These are phyloP conservation scores for Cydia strobilella DNA, from an alignment of 1,140 invertebrate species.

Conservation along the genomic window DNA sequence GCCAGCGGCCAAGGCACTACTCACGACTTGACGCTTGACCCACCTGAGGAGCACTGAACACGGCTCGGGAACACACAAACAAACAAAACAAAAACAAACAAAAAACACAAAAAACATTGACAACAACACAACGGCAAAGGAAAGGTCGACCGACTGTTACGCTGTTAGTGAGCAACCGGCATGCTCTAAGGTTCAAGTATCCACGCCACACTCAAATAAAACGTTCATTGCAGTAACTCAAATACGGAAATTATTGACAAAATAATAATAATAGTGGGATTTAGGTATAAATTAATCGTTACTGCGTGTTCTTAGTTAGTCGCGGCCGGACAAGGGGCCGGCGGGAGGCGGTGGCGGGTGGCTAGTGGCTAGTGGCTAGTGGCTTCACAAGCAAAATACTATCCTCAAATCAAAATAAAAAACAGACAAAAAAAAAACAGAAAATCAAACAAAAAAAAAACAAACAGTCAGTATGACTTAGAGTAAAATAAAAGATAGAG, in stretches of 20 bases:
- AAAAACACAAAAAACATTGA: constrained; percentile 66
- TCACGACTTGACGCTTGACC: constrained; percentile 65
- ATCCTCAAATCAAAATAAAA: constrained; percentile 63
- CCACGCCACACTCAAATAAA: constrained; percentile 78
- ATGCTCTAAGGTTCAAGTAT: constrained; percentile 68
- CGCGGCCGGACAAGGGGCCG: constrained; percentile 22
- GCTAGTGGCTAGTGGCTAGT: constrained; percentile 6
- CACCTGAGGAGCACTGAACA: constrained; percentile 56
- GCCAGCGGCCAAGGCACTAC: constrained; percentile 68
- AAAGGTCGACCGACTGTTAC: constrained; percentile 60
- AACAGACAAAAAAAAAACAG: constrained; percentile 64
- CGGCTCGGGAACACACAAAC: constrained; percentile 55
- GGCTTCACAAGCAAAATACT: constrained; percentile 75
- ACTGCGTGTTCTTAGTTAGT: constrained; percentile 72
- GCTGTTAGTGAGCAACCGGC: constrained; percentile 68
- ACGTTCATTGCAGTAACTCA: constrained; percentile 71
- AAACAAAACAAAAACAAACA: constrained; percentile 55
- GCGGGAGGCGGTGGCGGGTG: constrained; percentile 8
- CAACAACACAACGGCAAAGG: constrained; percentile 75
- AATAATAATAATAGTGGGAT: constrained; percentile 54
- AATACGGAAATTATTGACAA: constrained; percentile 64
- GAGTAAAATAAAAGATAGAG: constrained; percentile 73
- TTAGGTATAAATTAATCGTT: constrained; percentile 53
- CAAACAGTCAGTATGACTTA: constrained; percentile 80
- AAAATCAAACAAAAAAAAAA: constrained; percentile 62